phyloP scores from a whole-genome alignment of 1,140 invertebrate genomes.

The Drosophila miranda region DNA sequence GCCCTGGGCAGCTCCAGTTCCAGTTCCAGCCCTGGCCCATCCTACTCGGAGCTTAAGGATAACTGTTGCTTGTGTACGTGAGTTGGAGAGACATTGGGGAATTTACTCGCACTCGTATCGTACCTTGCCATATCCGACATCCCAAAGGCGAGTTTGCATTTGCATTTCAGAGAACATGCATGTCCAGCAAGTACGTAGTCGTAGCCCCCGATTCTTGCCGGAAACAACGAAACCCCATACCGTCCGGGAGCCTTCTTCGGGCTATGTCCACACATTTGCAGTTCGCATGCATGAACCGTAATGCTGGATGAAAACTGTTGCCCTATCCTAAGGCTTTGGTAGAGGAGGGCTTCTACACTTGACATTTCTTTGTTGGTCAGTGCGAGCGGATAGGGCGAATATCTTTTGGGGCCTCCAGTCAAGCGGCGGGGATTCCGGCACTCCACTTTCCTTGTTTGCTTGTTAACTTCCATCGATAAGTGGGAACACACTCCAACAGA shows the following conservation, averaged over 20 bases:
- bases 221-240: too few relatives aligned
- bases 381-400: conserved; percentile 2
- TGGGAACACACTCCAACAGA: conserved; percentile 26
- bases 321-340: background rate
- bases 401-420: conserved; percentile 6
- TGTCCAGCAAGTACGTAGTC: too few relatives aligned
- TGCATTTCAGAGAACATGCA: conserved; percentile 56
- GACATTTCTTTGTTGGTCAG: conserved; percentile 1
- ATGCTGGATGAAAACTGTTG: background rate
- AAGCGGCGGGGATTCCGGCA: conserved; percentile 3
- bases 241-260: too few relatives aligned
- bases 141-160: conserved; percentile 20
- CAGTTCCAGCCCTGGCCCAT: too few relatives aligned
- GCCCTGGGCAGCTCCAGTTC: too few relatives aligned
- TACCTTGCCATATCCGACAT: background rate
- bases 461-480: conserved; percentile 46
- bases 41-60: conserved; percentile 37
- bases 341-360: background rate
- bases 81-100: conserved; percentile 36
- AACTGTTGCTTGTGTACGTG: conserved; percentile 58
- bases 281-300: too few relatives aligned
- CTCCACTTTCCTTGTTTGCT: conserved; percentile 19
- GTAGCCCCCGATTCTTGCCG: too few relatives aligned
- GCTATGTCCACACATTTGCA: too few relatives aligned
- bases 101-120: conserved; percentile 14